Evolutionary conservation across 1,140 invertebrate species (phyloP).

Genomic region (Drosophila nigrodunni): DNA sequence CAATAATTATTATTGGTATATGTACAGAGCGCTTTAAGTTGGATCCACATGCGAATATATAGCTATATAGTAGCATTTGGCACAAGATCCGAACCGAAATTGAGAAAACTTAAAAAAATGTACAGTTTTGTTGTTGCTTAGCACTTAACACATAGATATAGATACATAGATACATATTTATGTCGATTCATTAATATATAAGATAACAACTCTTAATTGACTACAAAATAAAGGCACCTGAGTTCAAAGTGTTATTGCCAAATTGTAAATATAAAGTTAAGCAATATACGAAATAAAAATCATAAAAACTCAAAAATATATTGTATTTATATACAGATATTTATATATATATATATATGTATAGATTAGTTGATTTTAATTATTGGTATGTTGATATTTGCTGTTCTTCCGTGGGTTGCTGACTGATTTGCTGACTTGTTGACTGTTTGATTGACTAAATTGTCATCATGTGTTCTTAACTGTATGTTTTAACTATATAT

Average conservation of each 20-base stretch:
- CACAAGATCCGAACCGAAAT: conserved; percentile 32
- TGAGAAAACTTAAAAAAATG: conserved; percentile 59
- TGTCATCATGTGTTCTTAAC: conserved; percentile 35
- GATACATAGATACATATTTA: conserved; percentile 31
- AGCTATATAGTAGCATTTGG: conserved; percentile 12
- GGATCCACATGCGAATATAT: conserved; percentile 21
- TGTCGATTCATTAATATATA: conserved; percentile 71
- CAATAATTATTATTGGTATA: conserved; percentile 6
- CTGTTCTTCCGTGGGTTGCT: conserved; percentile 40
- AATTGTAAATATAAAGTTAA: conserved; percentile 43
- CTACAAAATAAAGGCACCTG: conserved; percentile 82
- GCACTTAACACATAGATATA: conserved; percentile 34
- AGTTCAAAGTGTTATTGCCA: conserved; percentile 80
- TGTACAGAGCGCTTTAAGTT: conserved; percentile 47
- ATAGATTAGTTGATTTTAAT: conserved; percentile 64
- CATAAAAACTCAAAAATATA: conserved; percentile 59
- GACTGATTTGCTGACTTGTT: conserved; percentile 32
- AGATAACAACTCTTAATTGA: conserved; percentile 83
- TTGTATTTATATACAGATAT: conserved; percentile 2
- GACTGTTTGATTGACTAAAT: conserved; percentile 59
- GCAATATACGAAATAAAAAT: conserved; percentile 32
- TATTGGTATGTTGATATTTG: conserved; percentile 63
- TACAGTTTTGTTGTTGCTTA: conserved; percentile 44
- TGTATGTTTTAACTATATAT: conserved; percentile 21
- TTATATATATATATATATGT: conserved; percentile 28